Conservation (phyloP, 2,113 vertebrate species). For the Gobius niger region DNA sequence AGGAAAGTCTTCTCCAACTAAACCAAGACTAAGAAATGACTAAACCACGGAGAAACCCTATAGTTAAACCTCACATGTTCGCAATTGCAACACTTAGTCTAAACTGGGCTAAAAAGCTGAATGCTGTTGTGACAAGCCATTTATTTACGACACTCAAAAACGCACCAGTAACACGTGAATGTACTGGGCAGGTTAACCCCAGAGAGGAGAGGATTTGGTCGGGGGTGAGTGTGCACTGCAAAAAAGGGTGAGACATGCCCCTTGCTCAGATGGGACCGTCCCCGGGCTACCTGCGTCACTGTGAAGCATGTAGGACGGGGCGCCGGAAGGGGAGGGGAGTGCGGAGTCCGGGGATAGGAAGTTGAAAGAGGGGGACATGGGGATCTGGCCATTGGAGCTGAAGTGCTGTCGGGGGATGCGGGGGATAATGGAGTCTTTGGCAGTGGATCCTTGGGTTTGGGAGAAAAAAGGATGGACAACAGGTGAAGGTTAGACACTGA, state of each 20-base stretch:
- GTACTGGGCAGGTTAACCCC: constrained; percentile 70
- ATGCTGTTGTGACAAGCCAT: constrained; percentile 35
- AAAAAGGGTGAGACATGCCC: constrained; percentile 45
- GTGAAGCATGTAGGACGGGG: constrained; percentile 64
- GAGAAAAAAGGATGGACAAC: constrained; percentile 46
- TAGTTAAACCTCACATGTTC: too few relatives aligned
- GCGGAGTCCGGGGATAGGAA: constrained; percentile 76
- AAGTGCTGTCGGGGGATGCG: constrained; percentile 77
- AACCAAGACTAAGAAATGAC: too few relatives aligned
- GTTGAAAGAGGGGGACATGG: constrained; percentile 70
- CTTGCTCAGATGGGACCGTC: constrained; percentile 26
- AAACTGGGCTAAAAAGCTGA: constrained; percentile 34
- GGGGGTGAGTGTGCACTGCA: constrained; percentile 56
- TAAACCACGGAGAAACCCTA: too few relatives aligned
- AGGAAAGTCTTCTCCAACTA: too few relatives aligned
- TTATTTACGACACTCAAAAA: constrained; percentile 36
- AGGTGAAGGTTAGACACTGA: constrained; percentile 12
- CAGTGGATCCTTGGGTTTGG: constrained; percentile 83
- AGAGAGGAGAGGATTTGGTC: constrained; percentile 15
- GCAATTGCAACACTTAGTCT: background rate
- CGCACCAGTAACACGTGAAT: constrained; percentile 65
- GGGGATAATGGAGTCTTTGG: constrained; percentile 84
- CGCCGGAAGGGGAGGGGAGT: constrained; percentile 68
- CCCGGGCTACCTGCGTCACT: constrained; percentile 76
- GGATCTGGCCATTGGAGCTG: constrained; percentile 79